Evolutionary conservation across 2,797 vertebrate species (phyloP).

Genomic region (Chelon labrosus): DNA sequence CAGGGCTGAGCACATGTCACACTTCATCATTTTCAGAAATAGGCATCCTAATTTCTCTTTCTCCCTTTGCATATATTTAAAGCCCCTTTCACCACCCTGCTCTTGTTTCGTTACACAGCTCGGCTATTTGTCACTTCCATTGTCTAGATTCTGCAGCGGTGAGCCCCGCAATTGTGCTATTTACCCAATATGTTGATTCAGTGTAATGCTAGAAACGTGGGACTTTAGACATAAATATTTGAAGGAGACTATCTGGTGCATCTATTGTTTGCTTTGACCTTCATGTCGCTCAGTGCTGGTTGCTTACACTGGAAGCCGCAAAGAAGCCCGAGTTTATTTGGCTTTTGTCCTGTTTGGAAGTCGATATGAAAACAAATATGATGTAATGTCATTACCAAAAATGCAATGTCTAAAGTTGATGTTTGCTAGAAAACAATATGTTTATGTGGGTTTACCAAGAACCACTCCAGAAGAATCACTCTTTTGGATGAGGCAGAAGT

Average conservation of each 20-base stretch:
- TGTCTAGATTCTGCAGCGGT: conserved; percentile 19
- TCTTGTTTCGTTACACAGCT: conserved; percentile 21
- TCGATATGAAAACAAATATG: not conserved
- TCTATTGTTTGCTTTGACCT: conserved; percentile 38
- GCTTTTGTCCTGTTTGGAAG: not conserved
- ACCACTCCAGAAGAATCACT: no score
- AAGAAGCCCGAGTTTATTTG: conserved; percentile 4
- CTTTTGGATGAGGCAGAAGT: no score
- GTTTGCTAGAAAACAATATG: no score
- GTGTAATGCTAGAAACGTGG: conserved; percentile 28
- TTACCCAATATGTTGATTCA: conserved; percentile 35
- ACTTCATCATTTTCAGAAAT: conserved; percentile 59
- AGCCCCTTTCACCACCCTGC: not conserved
- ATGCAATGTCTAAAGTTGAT: not conserved
- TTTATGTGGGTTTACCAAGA: no score
- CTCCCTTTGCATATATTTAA: conserved; percentile 19
- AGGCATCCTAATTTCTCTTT: conserved; percentile 32
- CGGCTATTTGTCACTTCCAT: conserved; percentile 12
- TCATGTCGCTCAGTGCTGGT: not conserved
- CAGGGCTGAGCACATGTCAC: conserved; percentile 51
- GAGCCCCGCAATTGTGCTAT: conserved; percentile 17
- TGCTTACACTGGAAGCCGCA: not conserved
- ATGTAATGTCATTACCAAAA: not conserved
- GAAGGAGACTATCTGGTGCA: conserved; percentile 17
- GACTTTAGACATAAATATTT: conserved; percentile 34